phyloP scores from a whole-genome alignment of 2,888 invertebrate genomes.

The Iphiclides podalirius region DNA sequence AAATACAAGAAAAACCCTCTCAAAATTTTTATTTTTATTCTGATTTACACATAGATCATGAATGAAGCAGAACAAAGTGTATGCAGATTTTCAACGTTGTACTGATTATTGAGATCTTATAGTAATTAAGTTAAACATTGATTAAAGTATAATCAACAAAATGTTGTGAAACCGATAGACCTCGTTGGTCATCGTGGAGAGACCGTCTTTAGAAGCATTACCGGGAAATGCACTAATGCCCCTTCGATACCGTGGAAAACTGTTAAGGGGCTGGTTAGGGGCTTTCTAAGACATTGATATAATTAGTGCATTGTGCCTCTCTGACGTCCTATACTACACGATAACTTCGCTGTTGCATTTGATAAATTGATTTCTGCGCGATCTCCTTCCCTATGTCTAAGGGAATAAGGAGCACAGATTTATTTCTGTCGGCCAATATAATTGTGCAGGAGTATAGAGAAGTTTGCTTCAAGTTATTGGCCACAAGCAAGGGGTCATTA shows the following conservation, averaged over 20 bases:
- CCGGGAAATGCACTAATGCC: slow-evolving; percentile 77
- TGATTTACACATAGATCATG: too few species aligned
- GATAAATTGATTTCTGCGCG: slow-evolving; percentile 26
- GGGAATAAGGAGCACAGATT: slow-evolving; percentile 21
- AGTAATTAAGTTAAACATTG: slow-evolving; percentile 5
- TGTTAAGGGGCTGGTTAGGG: slow-evolving; percentile 78
- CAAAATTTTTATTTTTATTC: too few species aligned
- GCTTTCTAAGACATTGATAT: slow-evolving; percentile 78
- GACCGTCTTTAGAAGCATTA: slow-evolving; percentile 76
- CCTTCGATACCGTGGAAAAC: slow-evolving; percentile 73
- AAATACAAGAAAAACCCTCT: too few species aligned
- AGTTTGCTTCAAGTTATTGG: slow-evolving; percentile 66
- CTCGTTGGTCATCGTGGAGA: slow-evolving; percentile 67
- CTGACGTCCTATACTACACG: slow-evolving; percentile 52
- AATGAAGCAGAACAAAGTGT: too few species aligned
- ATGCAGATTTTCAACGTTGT: too few species aligned
- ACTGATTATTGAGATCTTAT: too few species aligned
- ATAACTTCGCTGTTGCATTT: slow-evolving; percentile 36
- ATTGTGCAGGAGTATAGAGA: slow-evolving; percentile 31
- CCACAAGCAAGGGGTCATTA: slow-evolving; percentile 62
- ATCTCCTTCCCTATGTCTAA: slow-evolving; percentile 34
- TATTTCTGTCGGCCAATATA: slow-evolving; percentile 4
- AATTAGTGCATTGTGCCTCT: slow-evolving; percentile 74
- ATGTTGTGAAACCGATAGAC: slow-evolving; percentile 37
- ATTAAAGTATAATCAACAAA: slow-evolving; percentile 1